Evolutionary conservation across 2,113 vertebrate species (phyloP).

Genomic region (Campylomormyrus numenius): DNA sequence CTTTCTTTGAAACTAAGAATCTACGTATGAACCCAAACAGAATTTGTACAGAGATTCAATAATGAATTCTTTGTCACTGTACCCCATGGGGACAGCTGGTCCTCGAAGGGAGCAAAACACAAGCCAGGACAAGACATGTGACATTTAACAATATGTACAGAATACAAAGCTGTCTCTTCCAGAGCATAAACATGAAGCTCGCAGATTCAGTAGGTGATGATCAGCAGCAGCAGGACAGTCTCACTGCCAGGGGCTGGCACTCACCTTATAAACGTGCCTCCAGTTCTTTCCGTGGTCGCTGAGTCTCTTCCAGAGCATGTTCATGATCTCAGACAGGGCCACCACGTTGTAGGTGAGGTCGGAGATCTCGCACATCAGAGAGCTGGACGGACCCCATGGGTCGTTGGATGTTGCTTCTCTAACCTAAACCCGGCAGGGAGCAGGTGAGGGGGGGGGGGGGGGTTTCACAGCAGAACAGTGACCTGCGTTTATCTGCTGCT

Average conservation of each 20-base stretch:
- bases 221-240: not conserved
- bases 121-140: not conserved
- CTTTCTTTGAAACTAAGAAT: not conserved
- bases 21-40: not conserved
- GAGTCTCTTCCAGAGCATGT: constrained; percentile 81
- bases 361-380: constrained; percentile 78
- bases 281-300: constrained; percentile 82
- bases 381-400: constrained; percentile 81
- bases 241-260: not conserved
- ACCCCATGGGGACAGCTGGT: not conserved
- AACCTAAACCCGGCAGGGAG: constrained; percentile 45
- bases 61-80: not conserved
- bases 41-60: not conserved
- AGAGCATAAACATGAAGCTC: not conserved
- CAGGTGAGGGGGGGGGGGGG: no score
- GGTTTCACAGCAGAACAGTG: not conserved
- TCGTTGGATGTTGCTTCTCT: constrained; percentile 83
- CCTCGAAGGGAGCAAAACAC: not conserved
- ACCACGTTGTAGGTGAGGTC: constrained; percentile 83
- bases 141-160: not conserved
- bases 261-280: constrained; percentile 85
- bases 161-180: not conserved
- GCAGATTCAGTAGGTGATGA: not conserved
- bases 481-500: not conserved
- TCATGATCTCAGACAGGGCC: constrained; percentile 82